Base-by-base conservation (phyloP, 2,888 invertebrate species). In the Alitta virens region DNA sequence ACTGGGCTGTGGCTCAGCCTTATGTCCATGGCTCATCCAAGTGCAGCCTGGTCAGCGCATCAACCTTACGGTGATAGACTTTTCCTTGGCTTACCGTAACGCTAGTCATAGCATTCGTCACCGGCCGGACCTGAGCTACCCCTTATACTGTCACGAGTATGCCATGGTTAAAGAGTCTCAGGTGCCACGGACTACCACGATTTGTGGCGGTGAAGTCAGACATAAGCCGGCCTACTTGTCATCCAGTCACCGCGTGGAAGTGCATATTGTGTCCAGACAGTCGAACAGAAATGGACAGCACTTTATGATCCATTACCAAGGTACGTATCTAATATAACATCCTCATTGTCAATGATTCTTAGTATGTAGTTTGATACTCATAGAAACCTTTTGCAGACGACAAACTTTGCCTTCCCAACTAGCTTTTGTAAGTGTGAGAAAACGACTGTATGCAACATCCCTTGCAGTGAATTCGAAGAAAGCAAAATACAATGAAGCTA, bases 141-240 rank as follows among this genome's bases (percentile, higher is more conserved):
- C 59, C 25, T 38, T 59, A 7, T 59, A 59, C 51, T 59, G 59
- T 24, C 59, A 59, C 24, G 59, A 59, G 38, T 59, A 59, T 24
- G 59, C 59, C 38, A 42, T 59, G 26, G 51, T 59, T 23, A 59
- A 59, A 49, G 59, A 59, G 33, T 33, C 59, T 2, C 50, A 59
- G 38, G 59, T 59, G 38, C 59, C 59, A 2, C 51, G 59, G 16
- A 59, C 49, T 24, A 59, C 52, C 38, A 59, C 51, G 38, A 59
- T 59, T 12, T 59, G 59, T 40, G 59, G 59, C 33, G 52, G 52
- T 1, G 59, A 59, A 14, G 38, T 50, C 38, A 3, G 59, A 23
- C 50, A 59, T 21, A 27, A 49, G 51, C 38, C 38, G 21, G 59
- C 51, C 38, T 59, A 51, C 52, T 23, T 59, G 33, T 59, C 59